Evolutionary conservation across 1,140 invertebrate genomes (phyloP), one percentile per base, ranked within the genome.

Genomic region (Procambarus clarkii): DNA sequence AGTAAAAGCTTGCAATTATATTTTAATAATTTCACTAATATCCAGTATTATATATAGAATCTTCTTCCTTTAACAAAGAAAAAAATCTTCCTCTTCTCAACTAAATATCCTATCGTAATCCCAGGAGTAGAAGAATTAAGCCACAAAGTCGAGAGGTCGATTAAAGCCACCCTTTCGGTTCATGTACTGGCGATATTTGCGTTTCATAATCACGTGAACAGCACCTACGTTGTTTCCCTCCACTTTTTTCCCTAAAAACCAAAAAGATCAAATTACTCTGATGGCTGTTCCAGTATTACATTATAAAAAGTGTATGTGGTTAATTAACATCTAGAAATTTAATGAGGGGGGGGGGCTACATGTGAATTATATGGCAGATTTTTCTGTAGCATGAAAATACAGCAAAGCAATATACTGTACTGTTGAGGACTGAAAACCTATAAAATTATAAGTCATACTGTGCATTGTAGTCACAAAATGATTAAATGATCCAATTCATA

Each of bases 131-230:
- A 69, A 9, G 45, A 76, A 79, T 94, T 93, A 95, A 69, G 97
- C 97, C 78, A 98, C 98, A 95, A 98, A 98, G 95, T 99, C 99
- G 81, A 99, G 95, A 64, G 99, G 99, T 94, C 99, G 96, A 94
- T 99, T 99, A 95, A 99, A 99, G 89, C 99, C 99, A 93, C 99
- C 99, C 95, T 99, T 98, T 88, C 99, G 96, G 95, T 99, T 99
- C 99, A 99, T 99, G 94, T 99, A 99, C 95, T 99, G 99, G 90
- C 98, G 96, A 94, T 99, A 99, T 95, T 99, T 98, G 94, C 99
- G 95, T 95, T 99, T 99, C 81, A 99, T 96, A 86, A 99, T 98
- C 85, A 99, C 97, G 94, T 99, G 98, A 91, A 99, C 98, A 46
- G 96, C 97, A 44, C 98, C 98, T 48, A 97, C 96, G 94, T 99